These are phyloP conservation scores for Uloborus plumipes DNA, from an alignment of 2,888 invertebrate genomes.

Conservation along the genomic window DNA sequence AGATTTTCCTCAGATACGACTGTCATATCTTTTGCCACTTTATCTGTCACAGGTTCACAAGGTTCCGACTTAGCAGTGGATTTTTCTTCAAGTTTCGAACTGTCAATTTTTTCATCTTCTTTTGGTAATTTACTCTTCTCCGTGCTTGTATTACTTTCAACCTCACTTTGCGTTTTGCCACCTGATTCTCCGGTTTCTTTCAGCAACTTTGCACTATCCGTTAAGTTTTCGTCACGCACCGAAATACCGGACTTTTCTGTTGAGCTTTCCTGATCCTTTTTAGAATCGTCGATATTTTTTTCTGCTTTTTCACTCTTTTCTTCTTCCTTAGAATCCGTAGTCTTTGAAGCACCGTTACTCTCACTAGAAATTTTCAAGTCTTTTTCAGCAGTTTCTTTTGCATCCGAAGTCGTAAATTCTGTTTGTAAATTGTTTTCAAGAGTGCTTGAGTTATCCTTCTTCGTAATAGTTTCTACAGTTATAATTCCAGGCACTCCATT, in stretches of 20 bases:
- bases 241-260: not conserved
- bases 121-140: too few relatives aligned
- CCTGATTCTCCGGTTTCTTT: not conserved
- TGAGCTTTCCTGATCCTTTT: not conserved
- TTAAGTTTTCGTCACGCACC: not conserved
- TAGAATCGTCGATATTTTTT: not conserved
- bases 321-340: constrained; percentile 1
- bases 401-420: constrained; percentile 5
- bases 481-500: constrained; percentile 59
- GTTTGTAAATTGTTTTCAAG: not conserved
- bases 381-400: not conserved
- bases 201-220: not conserved
- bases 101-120: too few relatives aligned
- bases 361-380: not conserved
- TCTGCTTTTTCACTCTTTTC: not conserved
- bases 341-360: not conserved
- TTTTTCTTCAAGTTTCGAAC: too few relatives aligned
- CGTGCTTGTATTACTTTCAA: not conserved
- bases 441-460: constrained; percentile 20
- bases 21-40: too few relatives aligned
- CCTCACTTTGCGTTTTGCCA: not conserved
- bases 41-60: too few relatives aligned
- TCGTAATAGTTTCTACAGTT: constrained; percentile 50
- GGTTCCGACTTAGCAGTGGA: too few relatives aligned
- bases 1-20: too few relatives aligned